Base-by-base conservation (phyloP, 2,113 vertebrate genomes). In the Aix galericulata region DNA sequence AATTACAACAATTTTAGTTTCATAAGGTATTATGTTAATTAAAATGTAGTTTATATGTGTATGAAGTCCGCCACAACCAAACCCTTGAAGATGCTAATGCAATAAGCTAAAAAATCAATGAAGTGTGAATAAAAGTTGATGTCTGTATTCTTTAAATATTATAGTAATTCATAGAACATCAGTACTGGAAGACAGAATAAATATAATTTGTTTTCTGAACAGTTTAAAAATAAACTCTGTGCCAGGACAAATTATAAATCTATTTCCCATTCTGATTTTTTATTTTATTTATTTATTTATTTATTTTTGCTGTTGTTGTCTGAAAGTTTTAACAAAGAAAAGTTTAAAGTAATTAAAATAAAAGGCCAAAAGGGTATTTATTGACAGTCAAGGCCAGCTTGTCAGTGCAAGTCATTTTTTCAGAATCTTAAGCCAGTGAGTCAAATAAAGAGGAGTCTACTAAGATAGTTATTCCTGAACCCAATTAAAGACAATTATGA, bases 401-500 rank as follows among this genome's bases (percentile, higher is more conserved):
- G 67, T 62, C 76, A 81, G 46, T 22, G 56, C 82, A 93, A 92
- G 91, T 78, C 56, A 91, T 3, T 83, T 95, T 94, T 93, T 94
- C 94, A 16, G 0, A 84, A 62, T 92, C 56, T 55, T 26, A 84
- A 77, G 31, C 77, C 53, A 48, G 27, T 67, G 55, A 86, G 21
- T 83, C 55, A 74, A 95, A 91, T 79, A 76, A 93, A 88, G 40
- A 82, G 38, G 59, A 95, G 63, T 68, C 80, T 96, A 44, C 52
- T 94, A 86, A 74, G 5, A 67, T 58, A 38, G 44, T 90, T 93
- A 52, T 71, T 93, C 68, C 86, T 86, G 68, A 85, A 92, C 32
- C 40, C 56, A 94, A 92, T 96, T 93, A 95, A 92, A 96, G 80
- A 55, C 68, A 86, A 86, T 95, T 92, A 42, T 18, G 64, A 95